Percentiles rank a stretch among this genome's conserved stretches.
phyloP scores from a whole-genome alignment of 2,888 invertebrate genomes.

The Apamea anceps region DNA sequence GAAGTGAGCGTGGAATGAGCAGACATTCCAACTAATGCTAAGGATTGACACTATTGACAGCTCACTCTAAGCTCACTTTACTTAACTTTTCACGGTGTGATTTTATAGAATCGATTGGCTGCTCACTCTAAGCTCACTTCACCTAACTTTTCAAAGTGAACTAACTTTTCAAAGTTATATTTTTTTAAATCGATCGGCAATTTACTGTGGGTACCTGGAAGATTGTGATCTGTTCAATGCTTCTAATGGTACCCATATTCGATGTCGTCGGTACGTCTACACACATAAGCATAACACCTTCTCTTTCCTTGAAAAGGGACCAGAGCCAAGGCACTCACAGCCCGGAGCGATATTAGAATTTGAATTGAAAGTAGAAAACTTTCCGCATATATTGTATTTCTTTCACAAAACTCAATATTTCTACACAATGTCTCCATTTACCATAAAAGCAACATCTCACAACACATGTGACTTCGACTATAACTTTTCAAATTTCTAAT shows the following conservation, averaged over 20 bases:
- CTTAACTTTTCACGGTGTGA: too few species aligned
- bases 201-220: too few species aligned
- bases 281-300: not conserved
- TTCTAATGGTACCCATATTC: not conserved
- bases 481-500: not conserved
- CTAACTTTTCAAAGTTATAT: too few species aligned
- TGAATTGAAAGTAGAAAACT: constrained; percentile 32
- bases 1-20: too few species aligned
- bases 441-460: not conserved
- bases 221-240: not conserved
- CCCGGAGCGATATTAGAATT: constrained; percentile 2
- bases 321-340: not conserved
- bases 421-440: not conserved
- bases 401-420: constrained; percentile 11
- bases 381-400: not conserved
- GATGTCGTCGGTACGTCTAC: not conserved
- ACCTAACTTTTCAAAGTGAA: too few species aligned
- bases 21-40: too few species aligned
- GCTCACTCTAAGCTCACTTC: too few species aligned
- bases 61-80: too few species aligned
- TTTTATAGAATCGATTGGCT: too few species aligned
- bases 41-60: too few species aligned
- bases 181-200: too few species aligned
- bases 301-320: not conserved
- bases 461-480: not conserved